These are phyloP conservation scores for Ophiothrix spiculata DNA, from an alignment of 35 echinoderm and acorn worm species.

Conservation along the genomic window DNA sequence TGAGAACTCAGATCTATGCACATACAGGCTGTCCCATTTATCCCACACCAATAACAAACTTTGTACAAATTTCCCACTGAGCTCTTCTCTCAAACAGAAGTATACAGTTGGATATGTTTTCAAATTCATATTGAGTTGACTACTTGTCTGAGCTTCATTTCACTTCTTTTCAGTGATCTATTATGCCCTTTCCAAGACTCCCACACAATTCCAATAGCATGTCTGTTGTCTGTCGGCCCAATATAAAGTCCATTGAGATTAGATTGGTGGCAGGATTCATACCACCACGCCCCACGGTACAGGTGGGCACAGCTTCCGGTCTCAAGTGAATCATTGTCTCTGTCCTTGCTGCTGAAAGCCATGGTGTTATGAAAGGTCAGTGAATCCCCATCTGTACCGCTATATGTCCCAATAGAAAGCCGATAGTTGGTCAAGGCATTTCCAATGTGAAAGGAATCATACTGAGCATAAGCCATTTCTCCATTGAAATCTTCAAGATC, in stretches of 20 bases:
- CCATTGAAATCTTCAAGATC: background rate
- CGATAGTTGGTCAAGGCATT: background rate
- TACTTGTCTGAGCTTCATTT: too few species aligned
- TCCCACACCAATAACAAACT: too few species aligned
- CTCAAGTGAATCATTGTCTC: background rate
- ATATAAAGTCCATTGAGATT: background rate
- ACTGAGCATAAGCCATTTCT: background rate
- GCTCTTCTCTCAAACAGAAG: too few species aligned
- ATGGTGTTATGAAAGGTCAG: background rate
- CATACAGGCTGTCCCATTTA: too few species aligned
- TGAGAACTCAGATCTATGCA: too few species aligned
- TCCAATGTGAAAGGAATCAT: background rate
- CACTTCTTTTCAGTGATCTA: too few species aligned
- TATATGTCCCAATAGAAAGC: background rate
- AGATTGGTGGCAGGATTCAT: background rate
- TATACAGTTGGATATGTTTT: too few species aligned
- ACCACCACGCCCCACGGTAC: background rate
- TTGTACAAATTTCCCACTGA: too few species aligned
- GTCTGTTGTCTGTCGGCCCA: background rate
- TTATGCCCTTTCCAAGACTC: background rate
- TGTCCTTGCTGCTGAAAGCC: background rate
- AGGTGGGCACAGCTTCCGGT: background rate
- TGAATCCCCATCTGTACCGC: background rate
- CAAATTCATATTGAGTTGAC: too few species aligned
- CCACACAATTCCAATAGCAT: background rate